These are phyloP conservation scores for Drosophila ercepeae DNA, from an alignment of 1,140 invertebrate genomes.

Conservation along the genomic window DNA sequence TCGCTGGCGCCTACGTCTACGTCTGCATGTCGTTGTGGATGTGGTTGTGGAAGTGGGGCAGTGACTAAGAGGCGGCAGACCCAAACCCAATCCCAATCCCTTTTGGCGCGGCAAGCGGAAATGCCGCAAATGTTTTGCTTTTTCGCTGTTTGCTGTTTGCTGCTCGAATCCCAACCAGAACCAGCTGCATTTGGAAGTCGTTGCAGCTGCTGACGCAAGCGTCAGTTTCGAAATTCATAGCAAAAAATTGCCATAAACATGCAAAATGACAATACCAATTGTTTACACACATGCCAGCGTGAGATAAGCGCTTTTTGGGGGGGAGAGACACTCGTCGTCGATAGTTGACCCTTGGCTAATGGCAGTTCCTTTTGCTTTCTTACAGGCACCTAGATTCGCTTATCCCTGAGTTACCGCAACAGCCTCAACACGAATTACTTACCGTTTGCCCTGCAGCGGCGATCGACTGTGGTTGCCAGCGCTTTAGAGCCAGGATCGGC, in stretches of 20 bases:
- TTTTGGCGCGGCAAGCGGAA: conserved; percentile 39
- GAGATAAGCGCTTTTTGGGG: conserved; percentile 9
- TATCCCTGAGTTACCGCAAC: conserved; percentile 48
- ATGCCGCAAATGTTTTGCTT: conserved; percentile 59
- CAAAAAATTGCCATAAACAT: conserved; percentile 70
- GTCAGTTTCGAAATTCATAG: conserved; percentile 38
- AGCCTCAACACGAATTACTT: conserved; percentile 82
- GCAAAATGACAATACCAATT: conserved; percentile 69
- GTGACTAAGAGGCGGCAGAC: conserved; percentile 66
- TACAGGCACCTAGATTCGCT: conserved; percentile 19
- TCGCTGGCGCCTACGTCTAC: conserved; percentile 51
- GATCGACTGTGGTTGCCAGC: conserved; percentile 75
- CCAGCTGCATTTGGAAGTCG: conserved; percentile 41
- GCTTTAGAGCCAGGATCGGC: conserved; percentile 56
- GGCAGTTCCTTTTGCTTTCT: background rate
- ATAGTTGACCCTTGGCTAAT: background rate
- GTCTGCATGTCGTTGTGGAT: background rate
- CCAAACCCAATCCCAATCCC: conserved; percentile 48
- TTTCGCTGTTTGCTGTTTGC: too few species aligned
- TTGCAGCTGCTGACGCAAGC: conserved; percentile 72
- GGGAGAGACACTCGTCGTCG: background rate
- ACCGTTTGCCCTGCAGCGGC: conserved; percentile 69
- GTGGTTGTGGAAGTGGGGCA: conserved; percentile 52
- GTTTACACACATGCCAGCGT: conserved; percentile 18
- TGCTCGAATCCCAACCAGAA: conserved; percentile 36